phyloP scores from a whole-genome alignment of 2,888 invertebrate species.

The Hypomecis atomaria region DNA sequence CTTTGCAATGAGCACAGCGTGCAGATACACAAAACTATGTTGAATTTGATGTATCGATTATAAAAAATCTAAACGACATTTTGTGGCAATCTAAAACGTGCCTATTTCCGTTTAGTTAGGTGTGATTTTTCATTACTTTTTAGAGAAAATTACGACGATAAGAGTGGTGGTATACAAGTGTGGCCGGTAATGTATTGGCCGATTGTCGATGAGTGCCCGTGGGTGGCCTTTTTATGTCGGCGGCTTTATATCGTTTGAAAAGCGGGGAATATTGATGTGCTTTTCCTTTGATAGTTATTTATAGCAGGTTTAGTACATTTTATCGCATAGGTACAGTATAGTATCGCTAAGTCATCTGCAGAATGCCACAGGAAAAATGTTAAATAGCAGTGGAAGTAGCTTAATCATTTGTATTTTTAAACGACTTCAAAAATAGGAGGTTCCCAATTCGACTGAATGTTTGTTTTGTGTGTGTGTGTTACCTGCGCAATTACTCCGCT shows the following conservation, averaged over 20 bases:
- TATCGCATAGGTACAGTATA: background rate
- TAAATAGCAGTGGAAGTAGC: no score
- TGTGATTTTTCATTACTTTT: slow-evolving; percentile 24
- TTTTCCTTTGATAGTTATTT: slow-evolving; percentile 27
- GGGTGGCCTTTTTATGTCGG: slow-evolving; percentile 71
- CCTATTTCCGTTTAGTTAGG: fast-evolving
- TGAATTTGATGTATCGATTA: background rate
- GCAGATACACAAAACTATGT: slow-evolving; percentile 4
- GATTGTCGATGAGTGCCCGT: slow-evolving; percentile 67
- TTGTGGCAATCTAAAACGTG: slow-evolving; percentile 12
- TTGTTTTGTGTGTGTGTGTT: no score
- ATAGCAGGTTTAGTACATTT: background rate
- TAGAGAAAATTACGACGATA: slow-evolving; percentile 42
- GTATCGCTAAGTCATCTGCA: no score
- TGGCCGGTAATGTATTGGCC: slow-evolving; percentile 71
- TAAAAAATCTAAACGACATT: slow-evolving; percentile 32
- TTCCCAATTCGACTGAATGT: no score
- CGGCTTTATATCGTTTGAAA: slow-evolving; percentile 63
- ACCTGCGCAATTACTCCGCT: no score
- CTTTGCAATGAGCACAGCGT: background rate
- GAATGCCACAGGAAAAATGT: no score
- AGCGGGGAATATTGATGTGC: slow-evolving; percentile 61
- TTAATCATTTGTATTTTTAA: no score
- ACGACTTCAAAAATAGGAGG: no score
- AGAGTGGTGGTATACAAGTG: slow-evolving; percentile 49